These are phyloP conservation scores for Laticauda colubrina DNA, from an alignment of 2,113 vertebrate genomes.

Conservation along the genomic window DNA sequence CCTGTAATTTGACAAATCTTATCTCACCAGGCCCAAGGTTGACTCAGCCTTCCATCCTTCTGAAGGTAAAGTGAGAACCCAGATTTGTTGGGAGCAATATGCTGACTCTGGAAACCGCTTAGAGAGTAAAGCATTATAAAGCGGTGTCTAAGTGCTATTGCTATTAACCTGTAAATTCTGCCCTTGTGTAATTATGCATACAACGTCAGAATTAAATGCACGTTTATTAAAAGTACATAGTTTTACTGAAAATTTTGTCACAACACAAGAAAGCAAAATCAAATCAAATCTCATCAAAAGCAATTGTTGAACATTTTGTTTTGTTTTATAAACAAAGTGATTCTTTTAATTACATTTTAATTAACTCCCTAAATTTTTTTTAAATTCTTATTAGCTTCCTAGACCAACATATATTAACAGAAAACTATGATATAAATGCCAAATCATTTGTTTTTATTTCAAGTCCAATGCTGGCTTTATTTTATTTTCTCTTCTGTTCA, in stretches of 20 bases:
- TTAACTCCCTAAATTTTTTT: background rate
- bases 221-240: background rate
- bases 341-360: background rate
- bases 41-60: too few species aligned
- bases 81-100: too few species aligned
- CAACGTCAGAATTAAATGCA: background rate
- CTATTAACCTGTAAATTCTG: background rate
- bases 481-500: background rate
- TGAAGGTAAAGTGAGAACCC: too few species aligned
- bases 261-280: conserved; percentile 34
- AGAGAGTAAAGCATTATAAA: too few species aligned
- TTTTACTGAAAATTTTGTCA: conserved; percentile 11
- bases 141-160: too few species aligned
- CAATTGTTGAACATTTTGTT: background rate
- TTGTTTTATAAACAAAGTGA: background rate
- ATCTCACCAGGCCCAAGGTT: too few species aligned
- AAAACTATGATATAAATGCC: background rate
- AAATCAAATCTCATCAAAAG: conserved; percentile 33
- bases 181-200: background rate
- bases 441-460: background rate
- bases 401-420: background rate
- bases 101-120: too few species aligned
- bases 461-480: background rate
- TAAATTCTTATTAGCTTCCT: background rate
- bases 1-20: too few species aligned